Evolutionary conservation across 2,797 vertebrate species (phyloP).

Genomic region (Liparis tanakae): DNA sequence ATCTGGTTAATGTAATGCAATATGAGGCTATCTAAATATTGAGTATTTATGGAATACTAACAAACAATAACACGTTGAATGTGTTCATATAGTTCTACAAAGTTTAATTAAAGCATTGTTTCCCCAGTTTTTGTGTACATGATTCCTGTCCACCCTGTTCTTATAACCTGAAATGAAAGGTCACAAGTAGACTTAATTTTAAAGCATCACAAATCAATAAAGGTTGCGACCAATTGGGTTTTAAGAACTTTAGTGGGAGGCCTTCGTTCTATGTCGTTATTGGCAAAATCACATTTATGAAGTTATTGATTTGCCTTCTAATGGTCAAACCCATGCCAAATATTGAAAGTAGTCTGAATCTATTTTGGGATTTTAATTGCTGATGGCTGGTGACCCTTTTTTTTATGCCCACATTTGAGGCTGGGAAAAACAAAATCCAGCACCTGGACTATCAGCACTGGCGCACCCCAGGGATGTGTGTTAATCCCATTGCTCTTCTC

Average conservation of each 20-base stretch:
- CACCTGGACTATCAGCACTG: too few species aligned
- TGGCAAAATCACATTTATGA: background rate
- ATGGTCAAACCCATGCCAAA: background rate
- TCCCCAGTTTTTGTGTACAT: background rate
- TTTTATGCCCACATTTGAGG: background rate
- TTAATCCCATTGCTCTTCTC: too few species aligned
- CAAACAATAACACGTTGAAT: conserved; percentile 28
- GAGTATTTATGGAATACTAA: conserved; percentile 35
- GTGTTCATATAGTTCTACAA: background rate
- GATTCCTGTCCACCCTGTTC: background rate
- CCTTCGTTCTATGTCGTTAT: background rate
- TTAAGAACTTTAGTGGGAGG: background rate
- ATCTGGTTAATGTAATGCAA: conserved; percentile 20
- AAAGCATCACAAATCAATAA: background rate
- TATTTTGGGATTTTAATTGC: background rate
- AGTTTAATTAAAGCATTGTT: background rate
- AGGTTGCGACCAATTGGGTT: background rate
- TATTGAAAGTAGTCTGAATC: background rate
- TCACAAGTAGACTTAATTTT: background rate
- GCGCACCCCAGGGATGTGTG: too few species aligned
- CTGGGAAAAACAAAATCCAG: too few species aligned
- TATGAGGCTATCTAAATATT: conserved; percentile 50
- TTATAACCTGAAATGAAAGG: background rate
- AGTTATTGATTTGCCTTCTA: background rate
- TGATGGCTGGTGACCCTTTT: background rate